Evolutionary conservation across 1,140 invertebrate genomes (phyloP), one percentile per base, ranked within the genome.

Genomic region (Brachionus manjavacas): DNA sequence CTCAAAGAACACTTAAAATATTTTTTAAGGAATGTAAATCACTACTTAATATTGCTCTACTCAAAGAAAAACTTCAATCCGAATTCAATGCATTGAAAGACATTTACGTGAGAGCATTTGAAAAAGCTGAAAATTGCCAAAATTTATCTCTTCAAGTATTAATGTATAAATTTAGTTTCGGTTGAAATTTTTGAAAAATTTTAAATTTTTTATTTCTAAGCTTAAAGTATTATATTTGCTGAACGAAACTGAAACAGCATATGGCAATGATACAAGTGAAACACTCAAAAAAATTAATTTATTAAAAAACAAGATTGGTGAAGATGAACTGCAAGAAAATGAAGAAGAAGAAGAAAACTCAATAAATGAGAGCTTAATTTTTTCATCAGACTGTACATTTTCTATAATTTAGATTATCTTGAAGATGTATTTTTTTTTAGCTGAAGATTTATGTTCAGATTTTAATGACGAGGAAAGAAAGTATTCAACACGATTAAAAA

Each of bases 281-380:
- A 68, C 64, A 35, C 0, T 43, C 1, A 2, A 9, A 28, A 81
- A 43, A 46, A 64, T 81, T 39, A 64, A 43, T 43, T 60, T 55
- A 20, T 46, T 85, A 31, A 23, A 39, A 41, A 28, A 52, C 9
- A 35, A 84, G 31, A 16, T 16, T 14, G 14, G 20, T 23, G 84
- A 12, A 46, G 3, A 85, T 49, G 55, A 74, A 39, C 8, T 39
- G 6, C 16, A 52, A 25, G 49, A 64, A 76, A 72, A 60, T 31
- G 52, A 52, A 80, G 68, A 60, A 7, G 68, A 91, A 87, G 87
- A 92, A n/a, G 78, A 78, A 85, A 88, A 91, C 85, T 84, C 84
- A 8, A 87, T 90, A 43, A 85, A 87, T 14, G 90, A 91, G 68
- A 85, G 72, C 86, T 86, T 4, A 88, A 89, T 86, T 87, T 88